Conservation (phyloP, 2,113 vertebrate genomes). For the Pavo muticus region DNA sequence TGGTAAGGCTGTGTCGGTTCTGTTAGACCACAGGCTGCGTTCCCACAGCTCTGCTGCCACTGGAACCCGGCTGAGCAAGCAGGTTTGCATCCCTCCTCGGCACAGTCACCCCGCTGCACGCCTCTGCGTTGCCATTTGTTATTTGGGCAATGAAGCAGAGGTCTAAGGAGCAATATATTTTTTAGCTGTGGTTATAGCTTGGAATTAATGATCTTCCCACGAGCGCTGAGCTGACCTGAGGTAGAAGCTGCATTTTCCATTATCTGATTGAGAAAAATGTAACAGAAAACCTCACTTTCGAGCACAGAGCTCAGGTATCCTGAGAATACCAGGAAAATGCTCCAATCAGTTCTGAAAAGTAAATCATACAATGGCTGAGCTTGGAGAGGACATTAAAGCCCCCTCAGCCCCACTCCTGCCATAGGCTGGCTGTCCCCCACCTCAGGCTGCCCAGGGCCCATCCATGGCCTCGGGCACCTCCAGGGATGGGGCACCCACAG, state of each 20-base stretch:
- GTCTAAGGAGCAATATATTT: constrained; percentile 32
- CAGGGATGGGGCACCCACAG: too few relatives aligned
- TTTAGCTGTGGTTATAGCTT: constrained; percentile 23
- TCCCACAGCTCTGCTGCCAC: neutral
- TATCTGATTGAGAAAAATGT: constrained; percentile 6
- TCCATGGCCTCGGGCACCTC: too few relatives aligned
- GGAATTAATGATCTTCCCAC: constrained; percentile 42
- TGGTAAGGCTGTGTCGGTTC: rapidly evolving
- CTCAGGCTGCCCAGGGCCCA: too few relatives aligned
- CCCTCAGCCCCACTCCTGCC: too few relatives aligned
- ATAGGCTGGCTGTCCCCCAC: too few relatives aligned
- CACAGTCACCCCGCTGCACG: neutral
- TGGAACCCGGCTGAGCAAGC: neutral
- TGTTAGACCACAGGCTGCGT: neutral
- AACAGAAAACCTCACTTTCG: neutral
- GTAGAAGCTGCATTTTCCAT: neutral
- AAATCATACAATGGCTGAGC: too few relatives aligned
- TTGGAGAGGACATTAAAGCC: too few relatives aligned
- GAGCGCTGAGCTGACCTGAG: neutral
- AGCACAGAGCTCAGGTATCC: neutral
- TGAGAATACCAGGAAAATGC: neutral
- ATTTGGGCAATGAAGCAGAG: neutral
- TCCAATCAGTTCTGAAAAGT: neutral
- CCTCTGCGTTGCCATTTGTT: neutral
- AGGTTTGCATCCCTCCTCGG: neutral